Conservation (phyloP, 2,113 vertebrate genomes). For the Menura novaehollandiae region DNA sequence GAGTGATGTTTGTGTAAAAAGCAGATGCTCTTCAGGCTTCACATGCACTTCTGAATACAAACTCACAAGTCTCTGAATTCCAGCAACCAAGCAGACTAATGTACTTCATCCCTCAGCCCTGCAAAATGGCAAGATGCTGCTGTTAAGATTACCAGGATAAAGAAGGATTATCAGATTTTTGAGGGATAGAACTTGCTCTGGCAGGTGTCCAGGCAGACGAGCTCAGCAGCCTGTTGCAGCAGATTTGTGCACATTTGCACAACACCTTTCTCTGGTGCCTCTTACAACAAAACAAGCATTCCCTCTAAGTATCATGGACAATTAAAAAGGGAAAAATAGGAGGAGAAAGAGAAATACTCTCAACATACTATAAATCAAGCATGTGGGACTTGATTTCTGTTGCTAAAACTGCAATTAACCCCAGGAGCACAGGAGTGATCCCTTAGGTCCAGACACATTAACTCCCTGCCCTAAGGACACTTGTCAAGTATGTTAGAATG, state of each 20-base stretch:
- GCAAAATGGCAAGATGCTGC: neutral
- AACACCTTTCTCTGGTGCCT: neutral
- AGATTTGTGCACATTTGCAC: neutral
- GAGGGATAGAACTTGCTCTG: neutral
- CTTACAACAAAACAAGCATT: neutral
- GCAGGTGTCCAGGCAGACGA: neutral
- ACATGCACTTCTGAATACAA: neutral
- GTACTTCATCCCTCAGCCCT: neutral
- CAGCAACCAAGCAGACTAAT: neutral
- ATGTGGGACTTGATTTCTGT: neutral
- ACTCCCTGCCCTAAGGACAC: neutral
- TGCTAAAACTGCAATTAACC: neutral
- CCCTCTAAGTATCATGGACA: neutral
- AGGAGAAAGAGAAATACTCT: neutral
- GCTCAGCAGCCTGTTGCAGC: neutral
- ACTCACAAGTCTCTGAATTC: neutral
- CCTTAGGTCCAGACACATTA: neutral
- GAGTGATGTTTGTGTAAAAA: neutral
- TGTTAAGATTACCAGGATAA: constrained; percentile 4
- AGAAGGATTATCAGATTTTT: constrained; percentile 6
- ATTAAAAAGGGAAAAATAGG: neutral
- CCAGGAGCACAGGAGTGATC: neutral
- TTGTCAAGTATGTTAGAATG: rapidly evolving
- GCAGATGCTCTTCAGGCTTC: neutral
- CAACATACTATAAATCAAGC: neutral